phyloP scores from a whole-genome alignment of 2,797 vertebrate genomes.

The Anguilla megastoma region DNA sequence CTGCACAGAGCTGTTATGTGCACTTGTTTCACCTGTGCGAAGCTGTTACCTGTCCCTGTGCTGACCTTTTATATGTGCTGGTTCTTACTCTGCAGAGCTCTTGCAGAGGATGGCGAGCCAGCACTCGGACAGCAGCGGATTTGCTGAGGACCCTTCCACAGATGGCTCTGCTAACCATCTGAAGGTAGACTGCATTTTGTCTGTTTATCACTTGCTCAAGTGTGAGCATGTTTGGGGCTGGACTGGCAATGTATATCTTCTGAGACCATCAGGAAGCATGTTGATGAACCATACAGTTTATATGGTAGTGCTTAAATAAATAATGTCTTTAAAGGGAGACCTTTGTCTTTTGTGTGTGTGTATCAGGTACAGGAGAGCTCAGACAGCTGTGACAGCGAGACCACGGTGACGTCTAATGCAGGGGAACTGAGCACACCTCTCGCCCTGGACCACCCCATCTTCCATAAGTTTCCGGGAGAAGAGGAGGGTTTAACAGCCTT shows the following conservation, averaged over 20 bases:
- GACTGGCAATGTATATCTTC: neutral
- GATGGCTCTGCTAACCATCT: constrained; percentile 78
- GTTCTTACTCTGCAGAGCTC: constrained; percentile 70
- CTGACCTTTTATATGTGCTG: neutral
- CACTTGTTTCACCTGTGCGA: neutral
- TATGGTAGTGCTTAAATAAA: neutral
- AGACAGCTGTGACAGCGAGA: constrained; percentile 97
- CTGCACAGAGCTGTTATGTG: neutral
- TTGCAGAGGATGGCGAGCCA: constrained; percentile 86
- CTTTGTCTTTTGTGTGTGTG: neutral
- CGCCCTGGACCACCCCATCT: constrained; percentile 68
- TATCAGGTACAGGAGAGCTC: constrained; percentile 87
- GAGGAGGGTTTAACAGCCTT: constrained; percentile 30
- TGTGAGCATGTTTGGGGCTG: neutral
- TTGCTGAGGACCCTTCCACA: constrained; percentile 87
- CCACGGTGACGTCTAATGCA: constrained; percentile 84
- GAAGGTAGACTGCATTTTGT: constrained; percentile 70
- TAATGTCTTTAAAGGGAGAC: too few relatives aligned
- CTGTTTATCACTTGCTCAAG: constrained; percentile 2
- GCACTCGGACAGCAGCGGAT: constrained; percentile 97
- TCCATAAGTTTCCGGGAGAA: constrained; percentile 51
- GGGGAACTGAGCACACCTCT: constrained; percentile 75
- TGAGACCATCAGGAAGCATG: neutral
- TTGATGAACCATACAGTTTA: neutral
- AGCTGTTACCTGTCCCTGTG: neutral